Conservation (phyloP, 2,797 vertebrate species). For the Channa striata region DNA sequence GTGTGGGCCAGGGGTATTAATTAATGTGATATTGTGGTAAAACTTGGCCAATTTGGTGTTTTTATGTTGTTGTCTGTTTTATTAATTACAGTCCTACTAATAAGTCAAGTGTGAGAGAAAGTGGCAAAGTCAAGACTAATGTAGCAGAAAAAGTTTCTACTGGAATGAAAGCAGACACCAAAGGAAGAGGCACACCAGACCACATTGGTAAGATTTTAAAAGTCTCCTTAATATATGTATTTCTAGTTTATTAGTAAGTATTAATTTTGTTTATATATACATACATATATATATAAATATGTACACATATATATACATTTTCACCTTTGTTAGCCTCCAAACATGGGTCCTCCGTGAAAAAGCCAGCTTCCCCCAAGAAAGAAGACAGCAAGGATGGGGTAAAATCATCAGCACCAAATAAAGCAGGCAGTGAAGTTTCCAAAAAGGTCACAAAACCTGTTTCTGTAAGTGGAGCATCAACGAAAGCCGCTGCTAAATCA, state of each 20-base stretch:
- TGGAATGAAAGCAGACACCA: constrained; percentile 79
- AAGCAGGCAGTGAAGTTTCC: constrained; percentile 73
- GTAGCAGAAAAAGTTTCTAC: constrained; percentile 82
- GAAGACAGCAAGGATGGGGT: constrained; percentile 84
- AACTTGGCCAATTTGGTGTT: constrained; percentile 5
- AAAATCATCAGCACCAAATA: constrained; percentile 66
- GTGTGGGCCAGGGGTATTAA: background rate
- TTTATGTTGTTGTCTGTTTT: constrained; percentile 39
- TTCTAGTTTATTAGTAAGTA: too few species aligned
- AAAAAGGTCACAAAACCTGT: constrained; percentile 85
- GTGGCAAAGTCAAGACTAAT: constrained; percentile 79
- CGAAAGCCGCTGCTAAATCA: constrained; percentile 84
- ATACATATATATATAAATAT: too few species aligned
- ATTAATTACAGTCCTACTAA: constrained; percentile 81
- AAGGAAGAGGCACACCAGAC: constrained; percentile 83
- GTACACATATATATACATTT: constrained; percentile 9
- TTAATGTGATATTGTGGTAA: constrained; percentile 2
- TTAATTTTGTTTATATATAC: too few species aligned
- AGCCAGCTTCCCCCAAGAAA: constrained; percentile 88
- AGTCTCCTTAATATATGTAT: background rate
- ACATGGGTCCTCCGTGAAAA: constrained; percentile 82
- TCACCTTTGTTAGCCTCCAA: constrained; percentile 81
- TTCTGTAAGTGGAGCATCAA: constrained; percentile 62
- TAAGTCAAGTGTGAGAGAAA: constrained; percentile 82
- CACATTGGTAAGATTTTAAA: constrained; percentile 83